Base-by-base conservation (phyloP, 2,888 invertebrate species). In the Glyphotaelius pellucidus region DNA sequence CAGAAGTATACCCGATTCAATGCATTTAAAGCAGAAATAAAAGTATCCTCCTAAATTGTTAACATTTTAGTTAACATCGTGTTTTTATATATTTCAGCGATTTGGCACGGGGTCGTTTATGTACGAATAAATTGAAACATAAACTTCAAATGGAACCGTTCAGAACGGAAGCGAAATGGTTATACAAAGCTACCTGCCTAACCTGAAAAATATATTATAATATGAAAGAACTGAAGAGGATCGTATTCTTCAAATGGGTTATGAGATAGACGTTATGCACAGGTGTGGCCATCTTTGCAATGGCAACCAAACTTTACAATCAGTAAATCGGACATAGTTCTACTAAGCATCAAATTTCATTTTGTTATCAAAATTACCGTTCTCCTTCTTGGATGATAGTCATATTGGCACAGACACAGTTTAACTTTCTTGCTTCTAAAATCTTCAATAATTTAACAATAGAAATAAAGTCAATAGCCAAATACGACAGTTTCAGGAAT, bases 101-200 rank as follows among this genome's bases (percentile, higher is more conserved):
- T 83, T 25, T 83, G 14, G 83, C 25, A 42, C 42, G 35, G 86
- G 67, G 35, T 19, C 52, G 52, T 67, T 87, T 35, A 25, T 32
- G 52, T 19, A 67, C 31, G 32, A 87, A 87, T 87, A 87, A 67
- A 87, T 87, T 87, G 87, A 87, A 87, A 87, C 87, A 35, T 87
- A 31, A 87, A 87, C 67, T 67, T 87, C 87, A 87, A 86, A 86
- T 42, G 86, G 30, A 42, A 30, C 42, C 86, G 30, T 86, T 86
- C 15, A 30, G 86, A 86, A 42, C 86, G 86, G 86, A 86, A 86
- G 87, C 67, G 67, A 67, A 47, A 87, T 30, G 31, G 30, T 47
- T 47, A 32, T 32, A 31, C 79, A 32, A 30, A 47, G 31, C 87
- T 83, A 91, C 90, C 90, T 91, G 90, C 87, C 90, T 67, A 67